Evolutionary conservation across 2,888 invertebrate species (phyloP).

Genomic region (Timema podura): DNA sequence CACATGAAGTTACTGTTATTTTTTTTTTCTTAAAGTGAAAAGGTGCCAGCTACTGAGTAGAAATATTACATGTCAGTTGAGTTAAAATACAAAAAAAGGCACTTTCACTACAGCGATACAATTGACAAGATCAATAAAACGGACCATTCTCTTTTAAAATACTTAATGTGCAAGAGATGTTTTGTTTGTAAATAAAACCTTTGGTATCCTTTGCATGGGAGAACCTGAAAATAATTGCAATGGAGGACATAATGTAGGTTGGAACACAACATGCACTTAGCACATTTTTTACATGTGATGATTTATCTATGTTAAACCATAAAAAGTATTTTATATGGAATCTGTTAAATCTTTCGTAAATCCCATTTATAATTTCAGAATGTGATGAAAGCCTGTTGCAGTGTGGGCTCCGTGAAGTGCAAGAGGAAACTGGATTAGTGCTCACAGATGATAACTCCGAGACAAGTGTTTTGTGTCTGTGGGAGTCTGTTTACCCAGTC

Average conservation of each 20-base stretch:
- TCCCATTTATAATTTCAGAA: constrained; percentile 29
- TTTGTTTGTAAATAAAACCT: no score
- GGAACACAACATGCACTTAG: background rate
- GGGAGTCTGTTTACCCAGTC: constrained; percentile 45
- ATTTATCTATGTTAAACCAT: background rate
- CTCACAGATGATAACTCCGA: constrained; percentile 30
- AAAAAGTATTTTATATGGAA: background rate
- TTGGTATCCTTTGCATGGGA: no score
- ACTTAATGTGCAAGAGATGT: no score
- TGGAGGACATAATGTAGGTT: background rate
- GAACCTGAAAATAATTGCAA: no score
- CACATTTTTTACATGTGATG: background rate
- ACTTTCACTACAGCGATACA: no score
- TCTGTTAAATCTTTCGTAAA: constrained; percentile 5
- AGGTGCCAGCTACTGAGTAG: no score
- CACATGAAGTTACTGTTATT: no score
- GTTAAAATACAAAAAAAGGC: no score
- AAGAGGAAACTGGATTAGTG: constrained; percentile 45
- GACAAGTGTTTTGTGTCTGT: constrained; percentile 34
- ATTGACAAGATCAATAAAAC: no score
- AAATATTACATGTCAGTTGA: no score
- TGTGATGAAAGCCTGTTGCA: constrained; percentile 38
- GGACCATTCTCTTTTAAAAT: no score
- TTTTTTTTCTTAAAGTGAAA: no score
- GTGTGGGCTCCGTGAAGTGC: constrained; percentile 44